Conservation (phyloP, 2,797 vertebrate genomes). For the Crenichthys baileyi region DNA sequence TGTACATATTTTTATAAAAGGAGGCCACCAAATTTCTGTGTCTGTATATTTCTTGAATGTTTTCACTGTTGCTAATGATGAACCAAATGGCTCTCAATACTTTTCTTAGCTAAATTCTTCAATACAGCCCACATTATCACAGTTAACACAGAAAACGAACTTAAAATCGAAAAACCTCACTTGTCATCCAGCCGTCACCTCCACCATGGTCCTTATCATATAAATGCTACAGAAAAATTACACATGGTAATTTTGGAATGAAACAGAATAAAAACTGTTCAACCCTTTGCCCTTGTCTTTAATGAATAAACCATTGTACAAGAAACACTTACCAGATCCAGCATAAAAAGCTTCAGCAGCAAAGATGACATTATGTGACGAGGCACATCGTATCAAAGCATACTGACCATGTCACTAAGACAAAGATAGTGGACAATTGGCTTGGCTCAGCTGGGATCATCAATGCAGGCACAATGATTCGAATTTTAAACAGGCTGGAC, state of each 20-base stretch:
- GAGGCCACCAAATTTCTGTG: not conserved
- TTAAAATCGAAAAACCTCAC: not conserved
- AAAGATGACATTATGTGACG: slow-evolving; percentile 10
- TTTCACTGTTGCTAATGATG: not conserved
- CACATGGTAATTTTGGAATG: not conserved
- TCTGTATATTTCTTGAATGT: not conserved
- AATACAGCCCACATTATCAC: not conserved
- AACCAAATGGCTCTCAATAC: not conserved
- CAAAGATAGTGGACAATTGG: slow-evolving; percentile 23
- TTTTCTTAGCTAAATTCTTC: not conserved
- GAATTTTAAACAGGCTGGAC: slow-evolving; percentile 61
- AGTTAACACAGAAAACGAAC: not conserved
- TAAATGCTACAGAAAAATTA: not conserved
- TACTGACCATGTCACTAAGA: slow-evolving; percentile 23
- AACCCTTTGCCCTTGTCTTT: not conserved
- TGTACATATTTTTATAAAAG: not conserved
- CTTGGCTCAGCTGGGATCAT: slow-evolving; percentile 41
- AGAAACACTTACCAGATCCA: not conserved
- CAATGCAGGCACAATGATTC: slow-evolving; percentile 54
- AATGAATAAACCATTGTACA: not conserved
- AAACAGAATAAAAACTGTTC: not conserved
- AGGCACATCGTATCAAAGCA: slow-evolving; percentile 28
- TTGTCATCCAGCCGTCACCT: not conserved
- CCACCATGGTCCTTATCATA: not conserved
- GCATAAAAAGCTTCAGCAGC: slow-evolving; percentile 7